phyloP scores from a whole-genome alignment of 1,140 invertebrate species.

The Steinernema feltiae region DNA sequence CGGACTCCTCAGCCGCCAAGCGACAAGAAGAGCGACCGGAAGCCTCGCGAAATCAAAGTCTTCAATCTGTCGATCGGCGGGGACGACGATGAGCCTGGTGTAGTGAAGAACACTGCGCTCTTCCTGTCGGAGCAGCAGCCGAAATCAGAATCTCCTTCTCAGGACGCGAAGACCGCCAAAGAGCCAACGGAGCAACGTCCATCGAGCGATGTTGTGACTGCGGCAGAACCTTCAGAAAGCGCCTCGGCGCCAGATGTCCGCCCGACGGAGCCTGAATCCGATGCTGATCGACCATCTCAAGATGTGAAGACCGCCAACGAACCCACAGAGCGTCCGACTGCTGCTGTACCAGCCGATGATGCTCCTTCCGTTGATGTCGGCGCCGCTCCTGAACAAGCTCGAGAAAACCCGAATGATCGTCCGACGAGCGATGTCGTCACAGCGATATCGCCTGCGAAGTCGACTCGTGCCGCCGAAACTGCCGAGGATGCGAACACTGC shows the following conservation, averaged over 20 bases:
- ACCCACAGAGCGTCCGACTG: background rate
- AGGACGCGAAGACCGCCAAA: background rate
- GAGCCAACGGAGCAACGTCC: background rate
- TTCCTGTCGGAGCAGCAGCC: no score
- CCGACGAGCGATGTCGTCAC: no score
- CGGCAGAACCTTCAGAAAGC: background rate
- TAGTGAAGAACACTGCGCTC: background rate
- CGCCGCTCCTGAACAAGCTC: background rate
- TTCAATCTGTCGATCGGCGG: background rate
- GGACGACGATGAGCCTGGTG: background rate
- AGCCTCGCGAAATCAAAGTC: background rate
- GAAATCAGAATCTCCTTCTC: background rate
- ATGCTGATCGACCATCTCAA: background rate
- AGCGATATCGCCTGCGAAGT: no score
- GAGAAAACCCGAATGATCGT: no score
- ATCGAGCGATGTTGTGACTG: background rate
- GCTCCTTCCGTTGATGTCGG: background rate
- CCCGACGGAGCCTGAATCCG: background rate
- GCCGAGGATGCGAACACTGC: no score
- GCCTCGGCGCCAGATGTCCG: background rate
- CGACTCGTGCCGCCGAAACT: no score
- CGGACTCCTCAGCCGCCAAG: no score
- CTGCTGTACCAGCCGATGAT: constrained; percentile 8
- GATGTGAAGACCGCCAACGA: background rate
- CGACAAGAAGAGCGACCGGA: background rate